Percentiles rank a stretch among this genome's conserved stretches.
phyloP scores from a whole-genome alignment of 2,113 vertebrate genomes.

The Varanus salvator region DNA sequence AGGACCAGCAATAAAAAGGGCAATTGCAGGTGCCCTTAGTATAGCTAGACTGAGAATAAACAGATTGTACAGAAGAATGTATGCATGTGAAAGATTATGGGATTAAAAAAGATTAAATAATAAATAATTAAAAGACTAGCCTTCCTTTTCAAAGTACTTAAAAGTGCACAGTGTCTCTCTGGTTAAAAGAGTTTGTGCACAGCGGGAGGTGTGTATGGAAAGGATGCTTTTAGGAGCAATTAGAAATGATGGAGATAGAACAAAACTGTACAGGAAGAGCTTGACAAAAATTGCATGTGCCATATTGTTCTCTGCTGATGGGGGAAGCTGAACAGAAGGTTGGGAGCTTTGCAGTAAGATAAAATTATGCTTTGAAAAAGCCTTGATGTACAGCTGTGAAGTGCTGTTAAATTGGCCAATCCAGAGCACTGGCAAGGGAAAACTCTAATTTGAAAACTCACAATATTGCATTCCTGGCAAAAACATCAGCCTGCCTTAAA shows the following conservation, averaged over 20 bases:
- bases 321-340: neutral
- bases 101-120: neutral
- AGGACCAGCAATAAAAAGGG: neutral
- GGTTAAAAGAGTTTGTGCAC: neutral
- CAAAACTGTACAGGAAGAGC: neutral
- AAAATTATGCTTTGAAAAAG: neutral
- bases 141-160: neutral
- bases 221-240: neutral
- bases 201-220: neutral
- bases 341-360: neutral
- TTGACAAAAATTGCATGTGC: neutral
- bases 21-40: conserved; percentile 11
- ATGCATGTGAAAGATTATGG: neutral
- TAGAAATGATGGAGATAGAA: neutral
- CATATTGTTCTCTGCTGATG: neutral
- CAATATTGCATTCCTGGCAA: too few species aligned
- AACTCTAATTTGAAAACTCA: too few species aligned
- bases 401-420: neutral
- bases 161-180: neutral
- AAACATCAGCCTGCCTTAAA: too few species aligned
- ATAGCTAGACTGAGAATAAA: conserved; percentile 7
- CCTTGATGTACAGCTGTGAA: neutral
- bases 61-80: neutral
- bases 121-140: conserved; percentile 1
- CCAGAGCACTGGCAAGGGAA: too few species aligned